A percentile compares a stretch with the other conserved stretches of the same genome.
Conservation (phyloP, 2,113 vertebrate species). For the Sylvilagus bachmani region DNA sequence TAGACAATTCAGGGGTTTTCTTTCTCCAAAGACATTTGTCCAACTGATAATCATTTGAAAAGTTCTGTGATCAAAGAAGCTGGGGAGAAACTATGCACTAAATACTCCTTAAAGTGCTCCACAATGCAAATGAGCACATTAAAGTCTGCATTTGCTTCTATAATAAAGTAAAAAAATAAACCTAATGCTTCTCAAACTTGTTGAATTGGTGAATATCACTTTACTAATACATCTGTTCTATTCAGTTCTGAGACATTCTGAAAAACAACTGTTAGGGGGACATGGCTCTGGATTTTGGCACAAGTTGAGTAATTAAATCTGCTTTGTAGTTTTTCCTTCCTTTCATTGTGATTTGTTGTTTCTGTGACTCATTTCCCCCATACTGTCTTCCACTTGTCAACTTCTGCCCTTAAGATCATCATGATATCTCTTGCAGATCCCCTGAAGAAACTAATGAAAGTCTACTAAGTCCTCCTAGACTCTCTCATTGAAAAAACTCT, state of each 20-base stretch:
- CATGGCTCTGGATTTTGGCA: neutral
- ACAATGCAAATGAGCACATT: neutral
- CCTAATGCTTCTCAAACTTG: neutral
- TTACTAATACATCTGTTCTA: neutral
- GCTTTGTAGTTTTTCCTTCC: neutral
- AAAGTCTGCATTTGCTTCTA: constrained; percentile 8
- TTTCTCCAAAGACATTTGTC: neutral
- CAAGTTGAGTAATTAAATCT: too few species aligned
- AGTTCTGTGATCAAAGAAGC: constrained; percentile 32
- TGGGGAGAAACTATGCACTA: neutral
- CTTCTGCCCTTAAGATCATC: neutral
- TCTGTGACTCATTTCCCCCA: neutral
- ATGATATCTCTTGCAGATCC: neutral
- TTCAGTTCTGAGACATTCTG: neutral
- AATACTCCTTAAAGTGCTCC: constrained; percentile 1
- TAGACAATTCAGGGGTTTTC: neutral
- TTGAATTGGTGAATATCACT: neutral
- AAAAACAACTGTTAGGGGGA: neutral
- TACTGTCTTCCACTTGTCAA: neutral
- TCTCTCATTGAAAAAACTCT: neutral
- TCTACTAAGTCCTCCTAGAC: neutral
- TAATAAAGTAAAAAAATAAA: neutral
- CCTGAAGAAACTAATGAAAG: neutral
- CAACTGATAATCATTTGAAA: constrained; percentile 44
- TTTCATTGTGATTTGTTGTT: neutral